Evolutionary conservation across 1,140 invertebrate genomes (phyloP), one percentile per base, ranked within the genome.

Genomic region (Drosophila quadrilineata): DNA sequence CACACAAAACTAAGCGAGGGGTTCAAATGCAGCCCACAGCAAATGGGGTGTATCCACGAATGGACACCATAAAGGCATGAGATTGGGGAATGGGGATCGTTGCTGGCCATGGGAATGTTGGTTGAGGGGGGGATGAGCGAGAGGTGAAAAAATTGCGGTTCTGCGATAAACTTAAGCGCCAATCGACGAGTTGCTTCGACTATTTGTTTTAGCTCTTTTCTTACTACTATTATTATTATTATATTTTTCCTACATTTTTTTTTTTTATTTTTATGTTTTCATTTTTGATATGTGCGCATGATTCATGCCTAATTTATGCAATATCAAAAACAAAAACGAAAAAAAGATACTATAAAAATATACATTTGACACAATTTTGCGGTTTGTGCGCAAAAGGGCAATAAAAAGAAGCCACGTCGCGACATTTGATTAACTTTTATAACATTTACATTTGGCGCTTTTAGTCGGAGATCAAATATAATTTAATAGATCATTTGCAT

Each of bases 221-320:
- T 28, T 38, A n/a, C n/a, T 49, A 9, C 21, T 43, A 49, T 59
- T 54, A n/a, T 45, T 57, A 40, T 58, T 59, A 28, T 52, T 46
- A n/a, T n/a, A n/a, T n/a, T n/a, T n/a, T n/a, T n/a, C n/a, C n/a
- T n/a, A n/a, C 22, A 19, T 50, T 43, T 65, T 36, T 62, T 38
- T 35, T 38, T 21, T 26, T 33, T 31, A 33, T 52, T 54, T 41
- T 9, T 8, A 63, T 52, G 48, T 33, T 2, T 36, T 21, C 31
- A 14, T 54, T 41, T 36, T 10, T 14, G n/a, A n/a, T n/a, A n/a
- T n/a, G n/a, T n/a, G n/a, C 21, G 19, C 10, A 19, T 80, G 76
- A 80, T 58, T 80, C 76, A 80, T 26, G 24, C 28, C 28, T 60
- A 52, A 64, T 68, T 57, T 14, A 59, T 68, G 76, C 60, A 67